phyloP scores from a whole-genome alignment of 2,797 vertebrate species.

The Orestias chungarensis region DNA sequence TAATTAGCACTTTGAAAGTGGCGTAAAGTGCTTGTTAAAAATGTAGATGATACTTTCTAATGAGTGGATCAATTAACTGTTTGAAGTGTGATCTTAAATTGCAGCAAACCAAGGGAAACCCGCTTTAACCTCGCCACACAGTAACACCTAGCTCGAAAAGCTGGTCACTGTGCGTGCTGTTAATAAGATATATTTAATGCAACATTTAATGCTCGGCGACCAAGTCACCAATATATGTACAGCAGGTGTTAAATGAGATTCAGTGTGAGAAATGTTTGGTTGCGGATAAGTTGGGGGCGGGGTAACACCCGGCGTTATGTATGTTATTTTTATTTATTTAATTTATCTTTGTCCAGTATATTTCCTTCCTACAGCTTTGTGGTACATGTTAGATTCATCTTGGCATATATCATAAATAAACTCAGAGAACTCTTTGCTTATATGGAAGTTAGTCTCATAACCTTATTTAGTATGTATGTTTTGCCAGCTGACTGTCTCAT shows the following conservation, averaged over 20 bases:
- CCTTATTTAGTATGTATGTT: background rate
- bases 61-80: slow-evolving; percentile 63
- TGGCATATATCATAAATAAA: slow-evolving; percentile 17
- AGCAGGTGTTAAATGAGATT: slow-evolving; percentile 75
- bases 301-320: slow-evolving; percentile 41
- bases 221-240: slow-evolving; percentile 51
- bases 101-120: slow-evolving; percentile 24
- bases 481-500: background rate
- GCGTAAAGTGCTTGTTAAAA: slow-evolving; percentile 57
- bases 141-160: slow-evolving; percentile 6
- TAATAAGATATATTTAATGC: slow-evolving; percentile 52
- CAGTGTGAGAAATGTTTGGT: slow-evolving; percentile 50
- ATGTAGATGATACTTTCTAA: slow-evolving; percentile 64
- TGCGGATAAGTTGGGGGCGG: slow-evolving; percentile 26
- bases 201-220: slow-evolving; percentile 50
- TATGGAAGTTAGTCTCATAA: background rate
- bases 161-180: slow-evolving; percentile 14
- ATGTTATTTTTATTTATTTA: slow-evolving; percentile 50
- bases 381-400: slow-evolving; percentile 23
- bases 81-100: slow-evolving; percentile 62
- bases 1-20: slow-evolving; percentile 69
- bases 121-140: slow-evolving; percentile 16
- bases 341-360: slow-evolving; percentile 34
- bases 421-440: slow-evolving; percentile 12
- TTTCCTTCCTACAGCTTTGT: slow-evolving; percentile 25